Conservation (phyloP, 2,113 vertebrate genomes). For the Petaurus breviceps region DNA sequence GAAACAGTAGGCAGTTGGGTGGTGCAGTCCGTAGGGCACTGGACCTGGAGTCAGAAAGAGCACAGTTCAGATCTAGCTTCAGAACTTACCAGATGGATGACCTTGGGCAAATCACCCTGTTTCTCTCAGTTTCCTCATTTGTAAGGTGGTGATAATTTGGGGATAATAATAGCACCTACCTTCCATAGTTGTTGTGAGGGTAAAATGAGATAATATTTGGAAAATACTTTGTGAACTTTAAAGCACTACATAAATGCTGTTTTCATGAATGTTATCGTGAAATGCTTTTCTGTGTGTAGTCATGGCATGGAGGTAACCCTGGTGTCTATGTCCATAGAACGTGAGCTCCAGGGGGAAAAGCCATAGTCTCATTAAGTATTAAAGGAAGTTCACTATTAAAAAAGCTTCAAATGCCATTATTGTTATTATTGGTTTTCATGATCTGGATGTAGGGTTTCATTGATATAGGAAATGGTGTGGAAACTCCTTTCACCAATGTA, state of each 20-base stretch:
- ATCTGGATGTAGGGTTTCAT: background rate
- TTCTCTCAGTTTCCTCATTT: background rate
- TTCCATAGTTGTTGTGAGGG: background rate
- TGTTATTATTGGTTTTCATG: background rate
- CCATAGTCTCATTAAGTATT: background rate
- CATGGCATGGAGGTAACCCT: background rate
- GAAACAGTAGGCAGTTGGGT: background rate
- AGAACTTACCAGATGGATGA: background rate
- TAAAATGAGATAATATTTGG: background rate
- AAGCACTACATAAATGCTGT: background rate
- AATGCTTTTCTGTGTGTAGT: background rate
- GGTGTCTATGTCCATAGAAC: background rate
- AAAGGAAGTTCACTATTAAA: background rate
- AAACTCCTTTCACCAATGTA: background rate
- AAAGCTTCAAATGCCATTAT: background rate
- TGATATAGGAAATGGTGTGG: background rate
- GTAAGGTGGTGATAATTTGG: background rate
- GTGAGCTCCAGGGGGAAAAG: background rate
- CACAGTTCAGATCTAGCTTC: background rate
- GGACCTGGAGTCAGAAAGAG: background rate
- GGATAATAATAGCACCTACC: background rate
- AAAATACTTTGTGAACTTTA: background rate
- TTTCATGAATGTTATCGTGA: background rate
- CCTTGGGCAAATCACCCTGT: background rate
- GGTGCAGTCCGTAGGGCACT: background rate